Percentiles rank a stretch among this genome's conserved stretches.
Conservation (phyloP, 2,113 vertebrate species). For the Parotia lawesii region DNA sequence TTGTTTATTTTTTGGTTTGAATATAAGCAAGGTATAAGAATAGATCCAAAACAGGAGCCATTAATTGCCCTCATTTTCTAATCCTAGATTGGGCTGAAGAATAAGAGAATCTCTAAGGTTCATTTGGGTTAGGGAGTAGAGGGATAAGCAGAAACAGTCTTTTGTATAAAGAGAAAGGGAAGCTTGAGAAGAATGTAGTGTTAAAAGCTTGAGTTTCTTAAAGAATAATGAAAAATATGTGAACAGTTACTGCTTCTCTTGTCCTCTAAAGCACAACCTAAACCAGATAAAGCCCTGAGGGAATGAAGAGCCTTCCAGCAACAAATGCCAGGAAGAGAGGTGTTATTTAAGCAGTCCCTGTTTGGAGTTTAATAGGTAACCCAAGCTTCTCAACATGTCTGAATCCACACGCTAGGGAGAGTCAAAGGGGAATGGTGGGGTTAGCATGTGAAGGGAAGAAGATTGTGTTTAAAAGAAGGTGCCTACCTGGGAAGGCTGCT, state of each 20-base stretch:
- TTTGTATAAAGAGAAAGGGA: neutral
- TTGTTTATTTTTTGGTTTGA: neutral
- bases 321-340: neutral
- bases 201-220: neutral
- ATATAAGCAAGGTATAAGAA: neutral
- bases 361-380: neutral
- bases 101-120: neutral
- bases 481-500: neutral
- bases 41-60: neutral
- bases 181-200: neutral
- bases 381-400: neutral
- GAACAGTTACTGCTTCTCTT: neutral
- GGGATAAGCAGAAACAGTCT: neutral
- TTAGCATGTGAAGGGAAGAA: neutral
- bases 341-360: neutral
- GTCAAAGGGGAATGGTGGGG: neutral
- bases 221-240: neutral
- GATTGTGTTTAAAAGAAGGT: neutral
- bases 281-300: neutral
- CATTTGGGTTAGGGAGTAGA: neutral
- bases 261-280: neutral
- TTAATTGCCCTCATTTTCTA: neutral
- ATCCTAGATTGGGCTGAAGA: neutral
- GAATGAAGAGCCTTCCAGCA: neutral
- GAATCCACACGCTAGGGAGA: rapidly evolving